phyloP scores from a whole-genome alignment of 2,113 vertebrate species.

The Nematolebias whitei region DNA sequence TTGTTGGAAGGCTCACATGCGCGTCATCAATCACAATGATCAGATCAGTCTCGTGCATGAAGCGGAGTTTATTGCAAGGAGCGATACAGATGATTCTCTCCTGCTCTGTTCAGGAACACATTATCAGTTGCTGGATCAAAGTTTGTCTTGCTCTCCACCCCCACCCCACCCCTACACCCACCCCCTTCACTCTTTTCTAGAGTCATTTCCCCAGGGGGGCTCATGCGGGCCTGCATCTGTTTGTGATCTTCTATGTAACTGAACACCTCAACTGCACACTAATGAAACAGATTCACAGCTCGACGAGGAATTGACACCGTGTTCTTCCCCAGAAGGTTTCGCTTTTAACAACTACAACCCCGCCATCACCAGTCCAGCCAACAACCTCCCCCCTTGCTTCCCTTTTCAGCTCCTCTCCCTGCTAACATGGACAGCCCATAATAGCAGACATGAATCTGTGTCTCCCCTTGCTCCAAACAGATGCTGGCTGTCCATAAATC shows the following conservation, averaged over 20 bases:
- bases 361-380: conserved; percentile 2
- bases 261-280: conserved; percentile 67
- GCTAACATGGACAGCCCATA: conserved; percentile 77
- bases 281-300: conserved; percentile 64
- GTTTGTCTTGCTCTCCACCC: conserved; percentile 39
- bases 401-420: conserved; percentile 68
- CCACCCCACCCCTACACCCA: conserved; percentile 24
- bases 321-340: conserved; percentile 71
- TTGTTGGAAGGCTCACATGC: conserved; percentile 48
- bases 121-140: conserved; percentile 62
- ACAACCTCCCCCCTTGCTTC: conserved; percentile 2
- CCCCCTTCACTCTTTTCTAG: conserved; percentile 51
- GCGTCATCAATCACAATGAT: conserved; percentile 73
- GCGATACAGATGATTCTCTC: conserved; percentile 58
- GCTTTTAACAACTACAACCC: conserved; percentile 52
- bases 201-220: conserved; percentile 46
- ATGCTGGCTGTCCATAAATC: conserved; percentile 82
- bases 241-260: conserved; percentile 69
- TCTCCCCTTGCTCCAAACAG: conserved; percentile 76
- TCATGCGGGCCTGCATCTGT: conserved; percentile 68
- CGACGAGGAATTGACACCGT: conserved; percentile 59
- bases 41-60: conserved; percentile 55
- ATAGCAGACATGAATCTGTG: conserved; percentile 81
- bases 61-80: conserved; percentile 57
- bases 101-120: conserved; percentile 40